Evolutionary conservation across 1,140 invertebrate genomes (phyloP).

Genomic region (Augochlora pura): DNA sequence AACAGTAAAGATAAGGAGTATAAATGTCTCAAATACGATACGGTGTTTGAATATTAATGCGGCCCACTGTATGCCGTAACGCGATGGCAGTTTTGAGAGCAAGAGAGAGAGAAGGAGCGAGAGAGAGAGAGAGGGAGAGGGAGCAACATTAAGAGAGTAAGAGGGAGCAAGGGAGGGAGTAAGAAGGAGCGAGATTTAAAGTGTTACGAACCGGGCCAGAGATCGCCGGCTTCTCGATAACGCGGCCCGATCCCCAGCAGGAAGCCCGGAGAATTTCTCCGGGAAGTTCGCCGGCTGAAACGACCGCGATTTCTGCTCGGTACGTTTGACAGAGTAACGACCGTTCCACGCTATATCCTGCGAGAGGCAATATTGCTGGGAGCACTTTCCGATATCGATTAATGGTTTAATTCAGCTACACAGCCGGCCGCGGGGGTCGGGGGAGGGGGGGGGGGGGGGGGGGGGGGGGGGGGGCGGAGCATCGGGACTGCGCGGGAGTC

Average conservation of each 20-base stretch:
- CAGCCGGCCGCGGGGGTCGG: background rate
- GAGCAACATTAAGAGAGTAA: too few relatives aligned
- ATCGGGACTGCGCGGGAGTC: too few relatives aligned
- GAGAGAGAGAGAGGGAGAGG: too few relatives aligned
- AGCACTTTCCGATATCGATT: constrained; percentile 53
- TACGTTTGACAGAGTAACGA: constrained; percentile 40
- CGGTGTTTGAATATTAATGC: too few relatives aligned
- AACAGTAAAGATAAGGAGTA: too few relatives aligned
- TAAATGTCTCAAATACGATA: too few relatives aligned
- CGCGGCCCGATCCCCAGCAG: background rate
- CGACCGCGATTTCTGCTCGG: constrained; percentile 31
- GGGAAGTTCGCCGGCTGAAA: constrained; percentile 11
- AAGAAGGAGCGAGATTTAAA: background rate
- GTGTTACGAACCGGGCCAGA: background rate
- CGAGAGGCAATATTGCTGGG: constrained; percentile 23
- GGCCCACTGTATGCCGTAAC: too few relatives aligned
- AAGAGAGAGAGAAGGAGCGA: too few relatives aligned
- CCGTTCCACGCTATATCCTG: constrained; percentile 13
- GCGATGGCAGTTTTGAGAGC: background rate
- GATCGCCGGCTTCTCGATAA: constrained; percentile 16
- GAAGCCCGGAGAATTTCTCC: constrained; percentile 7
- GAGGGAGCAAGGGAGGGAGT: background rate
- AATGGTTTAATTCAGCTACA: constrained; percentile 47
- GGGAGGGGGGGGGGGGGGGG: too few relatives aligned
- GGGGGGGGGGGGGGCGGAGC: too few relatives aligned